These are phyloP conservation scores for Brachionichthys hirsutus DNA, from an alignment of 2,113 vertebrate species.

Conservation along the genomic window DNA sequence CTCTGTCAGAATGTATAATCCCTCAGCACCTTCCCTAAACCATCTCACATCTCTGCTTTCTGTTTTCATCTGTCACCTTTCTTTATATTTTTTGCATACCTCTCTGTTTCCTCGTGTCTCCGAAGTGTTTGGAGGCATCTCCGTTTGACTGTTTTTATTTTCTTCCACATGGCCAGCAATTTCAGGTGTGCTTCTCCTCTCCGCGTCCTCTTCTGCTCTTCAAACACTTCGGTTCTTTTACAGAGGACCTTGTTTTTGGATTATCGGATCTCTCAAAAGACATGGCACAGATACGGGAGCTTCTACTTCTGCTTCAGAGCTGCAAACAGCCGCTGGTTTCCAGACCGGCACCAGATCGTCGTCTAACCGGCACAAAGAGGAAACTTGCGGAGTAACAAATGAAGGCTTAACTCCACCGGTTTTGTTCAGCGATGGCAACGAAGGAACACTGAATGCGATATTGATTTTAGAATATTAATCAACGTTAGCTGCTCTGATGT, in stretches of 20 bases:
- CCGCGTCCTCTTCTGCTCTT: constrained; percentile 1
- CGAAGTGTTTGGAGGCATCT: constrained; percentile 2
- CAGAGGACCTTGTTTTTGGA: constrained; percentile 30
- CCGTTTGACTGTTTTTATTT: background rate
- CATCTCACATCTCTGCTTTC: constrained; percentile 40
- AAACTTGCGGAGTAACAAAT: constrained; percentile 3
- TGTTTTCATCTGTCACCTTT: constrained; percentile 39
- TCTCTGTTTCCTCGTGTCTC: background rate
- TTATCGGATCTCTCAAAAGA: constrained; percentile 65
- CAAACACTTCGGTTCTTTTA: constrained; percentile 36
- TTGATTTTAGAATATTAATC: constrained; percentile 54
- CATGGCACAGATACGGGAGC: constrained; percentile 57
- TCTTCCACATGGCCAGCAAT: constrained; percentile 24
- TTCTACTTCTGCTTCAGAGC: constrained; percentile 25
- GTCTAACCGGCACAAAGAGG: constrained; percentile 17
- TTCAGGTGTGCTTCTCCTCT: constrained; percentile 7
- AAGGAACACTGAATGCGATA: constrained; percentile 10
- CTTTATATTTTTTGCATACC: constrained; percentile 1
- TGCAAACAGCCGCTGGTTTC: constrained; percentile 26
- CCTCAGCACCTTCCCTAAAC: constrained; percentile 53
- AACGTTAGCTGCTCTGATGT: constrained; percentile 39
- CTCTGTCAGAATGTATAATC: constrained; percentile 55
- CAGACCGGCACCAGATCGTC: constrained; percentile 33
- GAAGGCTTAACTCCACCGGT: constrained; percentile 8
- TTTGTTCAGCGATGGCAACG: constrained; percentile 1